phyloP scores from a whole-genome alignment of 2,888 invertebrate species.

The Coenonympha arcania region DNA sequence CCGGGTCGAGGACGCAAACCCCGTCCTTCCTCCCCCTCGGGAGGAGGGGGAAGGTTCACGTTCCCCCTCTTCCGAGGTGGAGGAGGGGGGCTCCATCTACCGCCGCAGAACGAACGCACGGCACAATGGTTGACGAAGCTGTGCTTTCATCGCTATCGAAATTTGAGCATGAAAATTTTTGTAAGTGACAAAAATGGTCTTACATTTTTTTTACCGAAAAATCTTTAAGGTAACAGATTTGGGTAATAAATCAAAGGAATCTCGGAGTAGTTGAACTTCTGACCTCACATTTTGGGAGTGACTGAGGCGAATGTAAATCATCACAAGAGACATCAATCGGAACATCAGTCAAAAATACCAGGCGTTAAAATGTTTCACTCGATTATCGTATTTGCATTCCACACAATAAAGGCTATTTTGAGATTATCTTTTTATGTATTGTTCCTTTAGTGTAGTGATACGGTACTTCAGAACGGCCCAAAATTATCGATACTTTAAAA shows the following conservation, averaged over 20 bases:
- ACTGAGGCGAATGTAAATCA: constrained; percentile 11
- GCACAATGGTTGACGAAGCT: too few species aligned
- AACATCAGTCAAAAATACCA: constrained; percentile 24
- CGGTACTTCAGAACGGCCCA: too few species aligned
- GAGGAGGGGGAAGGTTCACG: neutral
- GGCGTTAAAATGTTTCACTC: constrained; percentile 6
- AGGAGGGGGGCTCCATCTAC: constrained; percentile 6
- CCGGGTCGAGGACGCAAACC: constrained; percentile 57
- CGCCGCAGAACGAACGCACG: constrained; percentile 12
- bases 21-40: constrained; percentile 50
- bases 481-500: too few species aligned
- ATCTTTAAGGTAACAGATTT: too few species aligned
- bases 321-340: constrained; percentile 14
- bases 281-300: constrained; percentile 10
- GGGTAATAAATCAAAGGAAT: constrained; percentile 1
- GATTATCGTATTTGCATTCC: constrained; percentile 12
- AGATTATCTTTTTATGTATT: constrained; percentile 14
- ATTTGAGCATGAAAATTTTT: too few species aligned
- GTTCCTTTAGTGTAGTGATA: too few species aligned
- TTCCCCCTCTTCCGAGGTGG: constrained; percentile 33
- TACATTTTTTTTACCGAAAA: too few species aligned
- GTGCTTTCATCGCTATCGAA: too few species aligned
- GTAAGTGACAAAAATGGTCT: too few species aligned
- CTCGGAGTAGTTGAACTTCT: neutral
- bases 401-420: constrained; percentile 23